These are phyloP conservation scores for Taxidea taxus DNA, from an alignment of 2,113 vertebrate species.

Conservation along the genomic window DNA sequence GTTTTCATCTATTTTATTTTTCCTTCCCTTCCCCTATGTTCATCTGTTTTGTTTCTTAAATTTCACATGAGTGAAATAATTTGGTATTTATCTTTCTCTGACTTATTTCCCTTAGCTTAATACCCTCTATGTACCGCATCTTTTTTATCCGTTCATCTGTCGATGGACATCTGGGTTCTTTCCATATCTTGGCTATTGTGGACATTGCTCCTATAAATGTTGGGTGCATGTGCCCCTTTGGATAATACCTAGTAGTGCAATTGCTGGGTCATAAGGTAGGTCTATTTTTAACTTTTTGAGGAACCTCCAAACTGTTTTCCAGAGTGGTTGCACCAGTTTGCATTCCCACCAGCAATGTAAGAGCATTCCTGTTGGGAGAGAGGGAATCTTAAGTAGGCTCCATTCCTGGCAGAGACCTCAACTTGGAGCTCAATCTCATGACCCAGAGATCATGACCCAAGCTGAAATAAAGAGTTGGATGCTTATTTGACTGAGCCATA, in stretches of 20 bases:
- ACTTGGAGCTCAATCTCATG: not conserved
- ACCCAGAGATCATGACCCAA: not conserved
- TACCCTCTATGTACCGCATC: not conserved
- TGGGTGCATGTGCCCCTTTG: too few relatives aligned
- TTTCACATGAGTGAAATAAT: not conserved
- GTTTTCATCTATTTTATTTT: not conserved
- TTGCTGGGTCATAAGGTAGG: too few relatives aligned
- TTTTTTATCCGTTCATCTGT: too few relatives aligned
- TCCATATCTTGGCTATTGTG: too few relatives aligned
- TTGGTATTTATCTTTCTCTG: not conserved
- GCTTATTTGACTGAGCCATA: not conserved
- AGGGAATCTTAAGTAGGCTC: not conserved
- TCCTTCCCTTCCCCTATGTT: not conserved
- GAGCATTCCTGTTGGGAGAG: not conserved
- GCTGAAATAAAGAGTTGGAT: not conserved
- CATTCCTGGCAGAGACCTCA: not conserved
- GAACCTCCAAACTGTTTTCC: too few relatives aligned
- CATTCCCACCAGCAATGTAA: not conserved
- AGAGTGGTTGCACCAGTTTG: too few relatives aligned
- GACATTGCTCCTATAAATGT: too few relatives aligned
- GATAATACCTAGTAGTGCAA: too few relatives aligned
- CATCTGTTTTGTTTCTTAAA: not conserved
- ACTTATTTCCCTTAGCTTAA: not conserved
- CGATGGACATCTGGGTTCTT: too few relatives aligned
- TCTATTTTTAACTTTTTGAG: too few relatives aligned